These are phyloP conservation scores for Desoria tigrina DNA, from an alignment of 2,888 invertebrate genomes.

Conservation along the genomic window DNA sequence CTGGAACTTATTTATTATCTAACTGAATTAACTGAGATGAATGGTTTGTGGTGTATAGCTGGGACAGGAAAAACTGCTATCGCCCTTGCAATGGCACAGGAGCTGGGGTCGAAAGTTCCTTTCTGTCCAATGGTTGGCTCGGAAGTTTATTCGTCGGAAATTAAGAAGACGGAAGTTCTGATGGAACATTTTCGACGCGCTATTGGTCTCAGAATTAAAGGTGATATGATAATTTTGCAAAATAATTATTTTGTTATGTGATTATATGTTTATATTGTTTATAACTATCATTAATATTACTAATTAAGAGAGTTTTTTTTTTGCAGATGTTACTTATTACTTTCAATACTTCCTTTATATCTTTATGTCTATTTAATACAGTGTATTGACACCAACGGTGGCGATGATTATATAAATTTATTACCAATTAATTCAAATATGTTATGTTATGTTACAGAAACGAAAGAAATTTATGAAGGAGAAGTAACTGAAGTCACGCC, in stretches of 20 bases:
- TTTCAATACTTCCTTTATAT: too few relatives aligned
- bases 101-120: conserved; percentile 85
- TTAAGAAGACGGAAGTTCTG: conserved; percentile 98
- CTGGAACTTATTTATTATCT: not conserved
- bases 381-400: too few relatives aligned
- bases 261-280: not conserved
- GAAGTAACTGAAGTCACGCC: conserved; percentile 99
- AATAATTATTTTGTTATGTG: conserved; percentile 9
- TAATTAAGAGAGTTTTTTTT: too few relatives aligned
- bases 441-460: conserved; percentile 66
- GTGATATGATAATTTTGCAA: conserved; percentile 23
- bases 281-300: too few relatives aligned
- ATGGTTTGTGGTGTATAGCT: too few relatives aligned
- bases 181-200: conserved; percentile 99
- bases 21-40: not conserved
- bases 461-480: conserved; percentile 99
- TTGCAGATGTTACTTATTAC: too few relatives aligned
- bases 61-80: conserved; percentile 82
- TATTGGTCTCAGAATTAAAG: conserved; percentile 85
- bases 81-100: conserved; percentile 96
- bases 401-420: too few relatives aligned
- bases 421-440: not conserved
- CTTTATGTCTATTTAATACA: too few relatives aligned
- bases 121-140: conserved; percentile 68
- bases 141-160: conserved; percentile 93